These are phyloP conservation scores for Plusia festucae DNA, from an alignment of 2,888 invertebrate species.

Conservation along the genomic window DNA sequence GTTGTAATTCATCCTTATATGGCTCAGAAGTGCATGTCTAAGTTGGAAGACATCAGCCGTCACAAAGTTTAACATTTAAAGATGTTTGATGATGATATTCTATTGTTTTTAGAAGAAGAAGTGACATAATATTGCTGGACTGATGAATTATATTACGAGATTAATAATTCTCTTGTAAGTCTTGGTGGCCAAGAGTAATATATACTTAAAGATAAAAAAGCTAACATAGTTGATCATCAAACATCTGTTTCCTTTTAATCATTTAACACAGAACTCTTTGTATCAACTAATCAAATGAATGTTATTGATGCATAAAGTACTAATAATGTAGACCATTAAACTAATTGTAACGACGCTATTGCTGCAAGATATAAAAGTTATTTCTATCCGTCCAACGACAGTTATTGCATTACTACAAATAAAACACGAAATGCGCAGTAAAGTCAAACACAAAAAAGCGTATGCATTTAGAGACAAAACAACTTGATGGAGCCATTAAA, in stretches of 20 bases:
- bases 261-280: neutral
- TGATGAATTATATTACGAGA: too few species aligned
- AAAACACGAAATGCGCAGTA: slow-evolving; percentile 28
- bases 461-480: slow-evolving; percentile 29
- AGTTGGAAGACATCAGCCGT: neutral
- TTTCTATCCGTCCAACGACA: slow-evolving; percentile 6
- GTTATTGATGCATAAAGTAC: neutral
- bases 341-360: neutral
- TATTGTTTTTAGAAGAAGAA: neutral
- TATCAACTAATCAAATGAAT: neutral
- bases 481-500: slow-evolving; percentile 29
- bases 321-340: neutral
- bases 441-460: slow-evolving; percentile 35
- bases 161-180: neutral
- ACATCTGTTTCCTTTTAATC: slow-evolving; percentile 4
- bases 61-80: neutral
- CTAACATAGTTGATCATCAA: neutral
- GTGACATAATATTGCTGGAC: too few species aligned
- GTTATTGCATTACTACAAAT: slow-evolving; percentile 30
- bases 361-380: slow-evolving; percentile 2
- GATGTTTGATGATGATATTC: neutral
- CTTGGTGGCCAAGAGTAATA: neutral
- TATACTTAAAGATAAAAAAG: neutral
- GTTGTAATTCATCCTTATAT: slow-evolving; percentile 21
- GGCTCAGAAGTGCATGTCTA: slow-evolving; percentile 16